These are phyloP conservation scores for Macaria notata DNA, from an alignment of 2,888 invertebrate species.

Conservation along the genomic window DNA sequence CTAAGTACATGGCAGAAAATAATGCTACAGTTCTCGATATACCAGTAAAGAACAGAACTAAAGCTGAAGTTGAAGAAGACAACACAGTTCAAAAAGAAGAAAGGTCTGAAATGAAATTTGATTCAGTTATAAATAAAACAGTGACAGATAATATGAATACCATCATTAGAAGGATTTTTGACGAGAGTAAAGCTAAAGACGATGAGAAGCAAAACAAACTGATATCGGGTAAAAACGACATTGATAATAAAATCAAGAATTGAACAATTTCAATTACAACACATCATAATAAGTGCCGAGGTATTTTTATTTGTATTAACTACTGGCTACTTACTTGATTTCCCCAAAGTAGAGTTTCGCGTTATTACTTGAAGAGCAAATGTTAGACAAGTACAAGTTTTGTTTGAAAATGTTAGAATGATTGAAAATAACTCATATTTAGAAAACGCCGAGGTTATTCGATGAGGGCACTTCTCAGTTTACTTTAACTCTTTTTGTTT, in stretches of 20 bases:
- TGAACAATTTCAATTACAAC: neutral
- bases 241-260: neutral
- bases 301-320: too few relatives aligned
- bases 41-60: slow-evolving; percentile 27
- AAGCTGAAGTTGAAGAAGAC: slow-evolving; percentile 33
- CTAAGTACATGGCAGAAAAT: slow-evolving; percentile 50
- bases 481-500: slow-evolving; percentile 49
- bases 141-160: slow-evolving; percentile 40
- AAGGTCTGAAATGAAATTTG: neutral
- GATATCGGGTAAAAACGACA: neutral
- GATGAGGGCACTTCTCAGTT: slow-evolving; percentile 36
- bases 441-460: slow-evolving; percentile 47
- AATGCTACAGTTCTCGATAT: slow-evolving; percentile 67
- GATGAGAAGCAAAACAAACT: slow-evolving; percentile 31
- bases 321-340: too few relatives aligned
- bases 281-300: neutral
- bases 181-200: slow-evolving; percentile 40
- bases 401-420: too few relatives aligned
- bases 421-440: slow-evolving; percentile 44
- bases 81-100: neutral
- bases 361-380: too few relatives aligned
- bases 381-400: too few relatives aligned
- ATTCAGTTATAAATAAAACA: neutral
- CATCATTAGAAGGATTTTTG: slow-evolving; percentile 54
- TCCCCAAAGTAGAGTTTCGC: too few relatives aligned